These are phyloP conservation scores for Thunnus maccoyii DNA, from an alignment of 2,113 vertebrate species.

Conservation along the genomic window DNA sequence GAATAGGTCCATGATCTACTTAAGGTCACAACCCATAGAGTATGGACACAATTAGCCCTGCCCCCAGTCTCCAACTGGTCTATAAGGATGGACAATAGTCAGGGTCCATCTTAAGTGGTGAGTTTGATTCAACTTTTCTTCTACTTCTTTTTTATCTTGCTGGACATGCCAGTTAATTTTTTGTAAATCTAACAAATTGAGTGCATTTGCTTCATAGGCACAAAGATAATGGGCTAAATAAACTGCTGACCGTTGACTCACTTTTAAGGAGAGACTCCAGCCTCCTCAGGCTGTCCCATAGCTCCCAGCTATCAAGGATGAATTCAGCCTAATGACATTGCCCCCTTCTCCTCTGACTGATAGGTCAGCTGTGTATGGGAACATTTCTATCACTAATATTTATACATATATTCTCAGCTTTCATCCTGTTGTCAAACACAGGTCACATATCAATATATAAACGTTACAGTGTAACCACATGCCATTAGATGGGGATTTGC, in stretches of 20 bases:
- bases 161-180: slow-evolving; percentile 17
- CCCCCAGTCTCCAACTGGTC: not conserved
- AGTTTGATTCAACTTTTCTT: slow-evolving; percentile 18
- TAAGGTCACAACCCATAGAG: slow-evolving; percentile 19
- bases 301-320: slow-evolving; percentile 2
- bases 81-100: not conserved
- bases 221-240: slow-evolving; percentile 28
- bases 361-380: slow-evolving; percentile 13
- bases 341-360: not conserved
- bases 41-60: not conserved
- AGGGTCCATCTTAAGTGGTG: not conserved
- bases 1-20: slow-evolving; percentile 20
- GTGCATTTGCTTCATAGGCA: slow-evolving; percentile 16
- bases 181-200: slow-evolving; percentile 35
- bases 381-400: slow-evolving; percentile 10
- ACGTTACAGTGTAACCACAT: slow-evolving; percentile 22
- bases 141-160: slow-evolving; percentile 1
- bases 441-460: slow-evolving; percentile 17
- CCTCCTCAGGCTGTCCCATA: not conserved
- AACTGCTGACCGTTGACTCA: slow-evolving; percentile 28
- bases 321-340: slow-evolving; percentile 18
- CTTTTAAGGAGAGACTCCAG: not conserved
- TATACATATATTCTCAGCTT: slow-evolving; percentile 39
- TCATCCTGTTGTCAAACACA: slow-evolving; percentile 42
- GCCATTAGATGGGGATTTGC: slow-evolving; percentile 41